Evolutionary conservation across 2,113 vertebrate species (phyloP), one percentile per base, ranked within the genome.

Genomic region (Noctilio leporinus): DNA sequence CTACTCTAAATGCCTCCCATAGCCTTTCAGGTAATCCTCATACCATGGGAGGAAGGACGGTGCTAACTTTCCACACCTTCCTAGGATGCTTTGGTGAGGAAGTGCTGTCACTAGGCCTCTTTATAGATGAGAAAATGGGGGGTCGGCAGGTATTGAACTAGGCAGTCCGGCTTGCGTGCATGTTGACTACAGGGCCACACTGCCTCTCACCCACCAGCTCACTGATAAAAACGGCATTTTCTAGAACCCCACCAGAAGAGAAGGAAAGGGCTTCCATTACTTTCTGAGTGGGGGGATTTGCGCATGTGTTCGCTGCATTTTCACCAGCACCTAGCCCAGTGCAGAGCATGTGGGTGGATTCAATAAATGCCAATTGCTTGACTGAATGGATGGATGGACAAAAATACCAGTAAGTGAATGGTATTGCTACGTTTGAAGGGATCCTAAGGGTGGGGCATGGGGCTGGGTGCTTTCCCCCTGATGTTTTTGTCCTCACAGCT

Each of bases 181-280:
- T 0, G 0, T 8, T 6, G 4, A 65, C 28, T 17, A 22, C 9
- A 22, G 30, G 3, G n/a, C 4, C 4, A 3, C 5, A 1, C n/a
- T 22, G 35, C 86, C 38, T 2, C 30, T 4, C 3, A 22, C 26
- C 33, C 26, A 3, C 45, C 24, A 24, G 62, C 53, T 45, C 30
- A 7, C 20, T 0, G 14, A 2, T 5, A 47, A 49, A 28, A 51
- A 59, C 22, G 7, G 19, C 17, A 35, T 47, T n/a, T 35, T 35
- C 69, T 10, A 16, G 55, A 16, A 10, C 17, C 30, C 57, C 17
- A 40, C 28, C 49, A 1, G 0, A 33, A 38, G 73, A 17, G 12
- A 38, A 28, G 35, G 40, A 24, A 45, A 33, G 57, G 7, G 57
- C 4, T 38, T 19, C 65, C 33, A 47, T 35, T 22, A 67, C 33